Base-by-base conservation (phyloP, 1,140 invertebrate species). In the Sarcophaga bullata region DNA sequence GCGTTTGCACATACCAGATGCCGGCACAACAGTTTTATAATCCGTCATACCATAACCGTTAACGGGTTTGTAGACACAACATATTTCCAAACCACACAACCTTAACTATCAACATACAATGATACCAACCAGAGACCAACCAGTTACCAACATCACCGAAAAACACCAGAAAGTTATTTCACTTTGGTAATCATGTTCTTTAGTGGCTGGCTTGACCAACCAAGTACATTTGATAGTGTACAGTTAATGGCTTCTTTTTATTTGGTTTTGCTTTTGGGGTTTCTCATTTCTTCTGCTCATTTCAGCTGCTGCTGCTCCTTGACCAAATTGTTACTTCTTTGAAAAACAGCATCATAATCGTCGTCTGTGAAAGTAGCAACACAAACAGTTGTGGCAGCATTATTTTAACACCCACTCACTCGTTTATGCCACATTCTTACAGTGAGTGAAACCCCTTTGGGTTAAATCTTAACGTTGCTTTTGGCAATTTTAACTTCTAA, bases 311-410 rank as follows among this genome's bases (percentile, higher is more conserved):
- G n/a, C n/a, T n/a, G n/a, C 25, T 37, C 25, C 25, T 37, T 37
- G 25, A 78, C 50, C 75, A 78, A 78, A 78, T 50, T 78, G 75
- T 78, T 52, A 78, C 17, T 78, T 78, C 75, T 78, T 78, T 8
- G 15, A 47, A 50, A 78, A 52, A 3, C 73, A 25, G 48, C 73
- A 78, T 78, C 75, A 76, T 76, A 6, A 15, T 48, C 8, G 8
- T 76, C 46, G n/a, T 9, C 17, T 47, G 47, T 46, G 48, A n/a
- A 46, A 48, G 46, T 75, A 75, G 73, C 5, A 76, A n/a, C 46
- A n/a, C 9, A 13, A 49, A 46, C 25, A 37, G 25, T 37, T 37
- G 25, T 48, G 50, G n/a, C 48, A 8, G 49, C 8, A 76, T 48
- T 68, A 9, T 48, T 49, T 17, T 76, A 48, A 78, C 75, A 78